phyloP scores from a whole-genome alignment of 2,888 invertebrate genomes.

The Lacanobia wlatinum region DNA sequence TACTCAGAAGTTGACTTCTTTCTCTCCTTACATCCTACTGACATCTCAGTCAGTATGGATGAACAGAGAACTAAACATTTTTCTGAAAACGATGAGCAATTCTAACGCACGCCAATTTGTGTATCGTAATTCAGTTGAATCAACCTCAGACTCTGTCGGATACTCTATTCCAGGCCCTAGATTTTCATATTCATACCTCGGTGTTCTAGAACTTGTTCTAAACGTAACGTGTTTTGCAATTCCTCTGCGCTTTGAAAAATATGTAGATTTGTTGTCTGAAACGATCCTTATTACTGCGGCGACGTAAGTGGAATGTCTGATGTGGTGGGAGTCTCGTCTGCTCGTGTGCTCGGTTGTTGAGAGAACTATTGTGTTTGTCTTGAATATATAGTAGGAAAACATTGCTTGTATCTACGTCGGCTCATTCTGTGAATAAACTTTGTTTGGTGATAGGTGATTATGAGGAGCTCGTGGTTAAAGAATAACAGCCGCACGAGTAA shows the following conservation, averaged over 20 bases:
- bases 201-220: slow-evolving; percentile 61
- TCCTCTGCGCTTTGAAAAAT: slow-evolving; percentile 70
- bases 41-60: no score
- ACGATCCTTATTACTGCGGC: slow-evolving; percentile 42
- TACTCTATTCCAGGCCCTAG: slow-evolving; percentile 4
- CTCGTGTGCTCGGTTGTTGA: slow-evolving; percentile 17
- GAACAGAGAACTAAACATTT: no score
- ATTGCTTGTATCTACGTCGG: background rate
- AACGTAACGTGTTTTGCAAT: slow-evolving; percentile 74
- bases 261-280: slow-evolving; percentile 67
- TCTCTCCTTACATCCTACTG: no score
- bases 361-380: slow-evolving; percentile 41
- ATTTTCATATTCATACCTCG: slow-evolving; percentile 71
- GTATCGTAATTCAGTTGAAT: background rate
- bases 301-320: slow-evolving; percentile 51
- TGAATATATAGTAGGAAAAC: slow-evolving; percentile 13
- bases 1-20: no score
- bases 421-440: slow-evolving; percentile 10
- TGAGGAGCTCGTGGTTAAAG: background rate
- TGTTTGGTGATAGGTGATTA: background rate
- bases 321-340: slow-evolving; percentile 13
- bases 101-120: no score
- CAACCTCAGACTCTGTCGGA: slow-evolving; percentile 13
- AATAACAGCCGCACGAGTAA: no score
- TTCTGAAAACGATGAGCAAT: no score